Evolutionary conservation across 2,888 invertebrate species (phyloP), one percentile per base, ranked within the genome.

Genomic region (Atrina japonica): DNA sequence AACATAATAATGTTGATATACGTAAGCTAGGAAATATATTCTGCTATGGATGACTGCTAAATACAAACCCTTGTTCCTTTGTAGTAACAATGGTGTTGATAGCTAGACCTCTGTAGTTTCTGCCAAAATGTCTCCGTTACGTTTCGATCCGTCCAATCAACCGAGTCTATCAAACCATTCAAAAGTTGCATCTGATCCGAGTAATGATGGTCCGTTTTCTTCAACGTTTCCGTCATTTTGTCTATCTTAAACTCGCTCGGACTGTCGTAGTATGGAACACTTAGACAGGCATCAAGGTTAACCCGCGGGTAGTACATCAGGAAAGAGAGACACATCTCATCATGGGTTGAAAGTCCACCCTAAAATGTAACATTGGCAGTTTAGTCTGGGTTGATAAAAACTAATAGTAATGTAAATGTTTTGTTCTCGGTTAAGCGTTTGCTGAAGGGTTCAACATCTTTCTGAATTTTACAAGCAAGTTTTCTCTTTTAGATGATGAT

Each of bases 281-380:
- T 77, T 1, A 71, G 14, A 50, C 83, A 83, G 5, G 50, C 60
- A 5, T 40, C 50, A 18, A 82, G 25, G 1, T 66, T 27, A 25
- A 79, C 56, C 18, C 69, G 59, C 0, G 85, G 85, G 41, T 83
- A 85, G 64, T 84, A 84, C 66, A 81, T 71, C 5, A 77, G 53
- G 52, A 81, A 83, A 5, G 79, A 76, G 1, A 85, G 52, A 68
- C 86, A 86, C 86, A 84, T 85, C 65, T 85, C 86, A 11, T 83
- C 77, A 23, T 53, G 40, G 0, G 84, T 84, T 1, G 75, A 66
- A 6, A 78, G 53, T 9, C 85, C 86, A n/a, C 86, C 86, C 85
- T 85, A 55, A 2, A 77, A 67, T n/a, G n/a, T n/a, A n/a, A n/a
- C n/a, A n/a, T n/a, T n/a, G n/a, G n/a, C n/a, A n/a, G n/a, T n/a